Base-by-base conservation (phyloP, 1,140 invertebrate genomes). In the Dufourea novaeangliae region DNA sequence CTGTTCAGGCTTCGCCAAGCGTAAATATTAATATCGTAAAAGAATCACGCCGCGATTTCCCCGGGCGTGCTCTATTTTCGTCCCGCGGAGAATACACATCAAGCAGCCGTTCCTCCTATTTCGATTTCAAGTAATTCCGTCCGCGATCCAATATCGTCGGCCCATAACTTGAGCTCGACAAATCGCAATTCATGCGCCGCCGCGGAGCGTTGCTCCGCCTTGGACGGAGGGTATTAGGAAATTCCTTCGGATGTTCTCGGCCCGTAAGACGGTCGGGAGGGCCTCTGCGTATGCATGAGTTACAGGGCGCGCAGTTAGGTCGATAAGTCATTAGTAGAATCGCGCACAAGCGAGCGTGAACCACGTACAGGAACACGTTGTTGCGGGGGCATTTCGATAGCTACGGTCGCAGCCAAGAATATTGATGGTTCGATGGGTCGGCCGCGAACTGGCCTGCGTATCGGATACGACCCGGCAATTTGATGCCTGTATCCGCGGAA, bases 241-340 rank as follows among this genome's bases (percentile, higher is more conserved):
- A 73, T 83, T 83, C 75, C 44, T 27, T 10, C 41, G 74, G 50
- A 78, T 46, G 68, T 8, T 20, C 29, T 39, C 22, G 46, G 34
- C 20, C n/a, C 69, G 76, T 67, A 83, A 83, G 75, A 50, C 20
- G 46, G 70, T 20, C 39, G 11, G 50, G n/a, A 56, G 52, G 46
- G 44, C 5, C 44, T 37, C 34, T 20, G 27, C 37, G 22, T 41
- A 71, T 29, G 71, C 71, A 37, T 22, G 50, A 79, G 77, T 79
- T 83, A 83, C 46, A 37, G 14, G 7, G 25, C 20, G 14, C 32
- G 41, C 12, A 50, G 46, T 50, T 34, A 46, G 76, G 50, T 79
- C 76, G 56, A 75, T 79, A 82, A 79, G 76, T 79, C 70, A 75
- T 83, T 70, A 79, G 66, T 59, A 54, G 62, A 71, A 79, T 79